These are phyloP conservation scores for Beroe forskalii DNA, from an alignment of 37 sponge, comb jelly and placozoan genomes.

Conservation along the genomic window DNA sequence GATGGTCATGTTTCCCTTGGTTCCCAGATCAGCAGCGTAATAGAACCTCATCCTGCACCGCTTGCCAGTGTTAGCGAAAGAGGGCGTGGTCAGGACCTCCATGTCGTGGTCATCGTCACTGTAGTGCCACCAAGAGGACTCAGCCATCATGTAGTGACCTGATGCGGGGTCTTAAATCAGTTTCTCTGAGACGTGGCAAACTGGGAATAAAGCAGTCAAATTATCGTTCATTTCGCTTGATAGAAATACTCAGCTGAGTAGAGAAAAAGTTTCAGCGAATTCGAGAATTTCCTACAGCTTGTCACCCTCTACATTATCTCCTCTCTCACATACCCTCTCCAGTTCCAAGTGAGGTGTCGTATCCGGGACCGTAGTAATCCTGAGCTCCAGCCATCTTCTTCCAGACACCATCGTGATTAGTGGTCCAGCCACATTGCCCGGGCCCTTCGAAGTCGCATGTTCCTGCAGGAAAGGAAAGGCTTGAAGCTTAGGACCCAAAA, in stretches of 20 bases:
- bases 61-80: constrained; percentile 45
- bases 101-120: not conserved
- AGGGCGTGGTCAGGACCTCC: constrained; percentile 16
- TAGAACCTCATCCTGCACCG: constrained; percentile 36
- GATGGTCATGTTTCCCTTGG: constrained; percentile 28
- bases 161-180: too few species aligned
- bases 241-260: too few species aligned
- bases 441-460: constrained; percentile 52
- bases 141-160: constrained; percentile 65
- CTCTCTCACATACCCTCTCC: constrained; percentile 47
- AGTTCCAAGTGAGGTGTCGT: constrained; percentile 48
- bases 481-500: too few species aligned
- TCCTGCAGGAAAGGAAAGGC: not conserved
- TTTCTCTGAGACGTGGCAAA: too few species aligned
- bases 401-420: constrained; percentile 26
- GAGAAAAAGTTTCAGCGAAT: too few species aligned
- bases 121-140: constrained; percentile 51
- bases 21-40: constrained; percentile 58
- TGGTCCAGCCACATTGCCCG: constrained; percentile 14
- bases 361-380: constrained; percentile 60
- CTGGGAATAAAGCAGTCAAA: too few species aligned
- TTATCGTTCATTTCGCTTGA: too few species aligned
- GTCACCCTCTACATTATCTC: too few species aligned
- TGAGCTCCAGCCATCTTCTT: constrained; percentile 57
- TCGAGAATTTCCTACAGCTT: too few species aligned